Conservation (phyloP, 53 echinoderm and acorn worm species). For the Actinopyga echinites region DNA sequence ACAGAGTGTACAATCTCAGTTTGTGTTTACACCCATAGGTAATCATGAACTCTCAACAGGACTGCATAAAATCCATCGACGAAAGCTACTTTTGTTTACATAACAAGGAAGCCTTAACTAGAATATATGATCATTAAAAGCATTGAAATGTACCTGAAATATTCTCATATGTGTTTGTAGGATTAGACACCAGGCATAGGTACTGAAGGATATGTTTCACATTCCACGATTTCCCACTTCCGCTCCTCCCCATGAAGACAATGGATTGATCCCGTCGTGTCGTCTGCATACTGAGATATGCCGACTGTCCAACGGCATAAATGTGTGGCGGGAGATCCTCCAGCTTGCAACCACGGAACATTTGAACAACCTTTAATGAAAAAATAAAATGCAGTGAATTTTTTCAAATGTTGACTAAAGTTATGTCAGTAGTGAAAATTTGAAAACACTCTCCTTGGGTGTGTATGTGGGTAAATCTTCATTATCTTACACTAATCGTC, state of each 20-base stretch:
- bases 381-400: background rate
- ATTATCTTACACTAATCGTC: no score
- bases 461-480: no score
- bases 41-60: no score
- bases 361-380: conserved; percentile 78
- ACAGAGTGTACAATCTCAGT: no score
- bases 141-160: conserved; percentile 34
- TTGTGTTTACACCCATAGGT: no score
- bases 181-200: conserved; percentile 85
- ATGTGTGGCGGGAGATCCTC: conserved; percentile 99
- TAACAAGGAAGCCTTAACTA: background rate
- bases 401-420: no score
- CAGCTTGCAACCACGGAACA: conserved; percentile 95
- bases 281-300: conserved; percentile 88
- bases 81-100: no score
- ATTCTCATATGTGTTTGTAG: conserved; percentile 48
- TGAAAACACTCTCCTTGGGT: no score
- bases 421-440: no score
- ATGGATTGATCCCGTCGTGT: conserved; percentile 90
- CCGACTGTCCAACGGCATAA: conserved; percentile 96
- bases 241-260: conserved; percentile 92
- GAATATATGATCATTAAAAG: background rate
- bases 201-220: conserved; percentile 87
- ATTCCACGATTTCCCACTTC: conserved; percentile 94
- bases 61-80: no score